phyloP scores from a whole-genome alignment of 2,113 vertebrate genomes.

The Phoxinus phoxinus region DNA sequence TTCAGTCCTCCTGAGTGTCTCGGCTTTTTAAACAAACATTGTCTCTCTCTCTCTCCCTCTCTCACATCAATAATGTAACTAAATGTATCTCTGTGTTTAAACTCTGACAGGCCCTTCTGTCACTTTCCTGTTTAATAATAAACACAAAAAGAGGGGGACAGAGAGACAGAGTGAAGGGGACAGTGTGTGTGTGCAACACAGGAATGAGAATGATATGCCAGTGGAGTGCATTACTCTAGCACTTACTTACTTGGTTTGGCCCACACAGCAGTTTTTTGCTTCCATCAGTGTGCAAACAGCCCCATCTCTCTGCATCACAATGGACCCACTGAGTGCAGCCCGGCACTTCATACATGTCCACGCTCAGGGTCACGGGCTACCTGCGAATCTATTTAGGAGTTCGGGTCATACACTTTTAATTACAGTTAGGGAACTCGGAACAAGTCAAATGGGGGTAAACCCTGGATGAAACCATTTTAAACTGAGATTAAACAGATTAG shows the following conservation, averaged over 20 bases:
- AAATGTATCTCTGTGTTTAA: constrained; percentile 68
- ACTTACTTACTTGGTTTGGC: constrained; percentile 51
- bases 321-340: not conserved
- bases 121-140: constrained; percentile 81
- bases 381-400: constrained; percentile 21
- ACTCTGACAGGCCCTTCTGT: constrained; percentile 66
- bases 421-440: not conserved
- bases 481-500: not conserved
- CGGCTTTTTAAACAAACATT: constrained; percentile 68
- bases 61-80: constrained; percentile 76
- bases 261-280: constrained; percentile 51
- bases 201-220: constrained; percentile 49
- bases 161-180: constrained; percentile 57
- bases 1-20: constrained; percentile 56
- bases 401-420: constrained; percentile 26
- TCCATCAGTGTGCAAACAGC: constrained; percentile 49
- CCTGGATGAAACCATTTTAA: not conserved
- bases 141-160: constrained; percentile 62
- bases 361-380: constrained; percentile 5
- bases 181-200: constrained; percentile 32
- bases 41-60: constrained; percentile 43
- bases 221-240: constrained; percentile 56
- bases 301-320: constrained; percentile 32
- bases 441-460: not conserved
- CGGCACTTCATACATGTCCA: constrained; percentile 17